phyloP scores from a whole-genome alignment of 2,888 invertebrate species.

The Cryptus viduatorius region DNA sequence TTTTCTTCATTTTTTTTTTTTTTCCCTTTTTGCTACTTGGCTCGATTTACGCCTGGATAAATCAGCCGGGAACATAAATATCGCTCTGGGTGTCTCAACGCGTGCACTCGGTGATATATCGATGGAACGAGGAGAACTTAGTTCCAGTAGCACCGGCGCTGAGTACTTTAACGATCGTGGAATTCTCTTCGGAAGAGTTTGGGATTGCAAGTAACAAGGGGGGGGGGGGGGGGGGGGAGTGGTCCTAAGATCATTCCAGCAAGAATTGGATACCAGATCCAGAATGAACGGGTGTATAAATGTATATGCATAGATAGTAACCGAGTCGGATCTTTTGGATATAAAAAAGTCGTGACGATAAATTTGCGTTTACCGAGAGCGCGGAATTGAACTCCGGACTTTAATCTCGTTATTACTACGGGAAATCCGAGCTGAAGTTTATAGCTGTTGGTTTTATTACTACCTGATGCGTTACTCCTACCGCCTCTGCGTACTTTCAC shows the following conservation, averaged over 20 bases:
- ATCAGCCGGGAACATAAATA: conserved; percentile 77
- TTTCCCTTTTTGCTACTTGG: conserved; percentile 61
- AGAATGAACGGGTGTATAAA: conserved; percentile 18
- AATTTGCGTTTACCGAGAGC: conserved; percentile 37
- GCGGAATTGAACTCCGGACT: conserved; percentile 34
- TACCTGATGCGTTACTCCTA: not conserved
- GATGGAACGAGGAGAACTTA: conserved; percentile 61
- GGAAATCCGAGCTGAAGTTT: conserved; percentile 34
- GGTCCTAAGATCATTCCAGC: conserved; percentile 31
- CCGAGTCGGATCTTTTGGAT: not conserved
- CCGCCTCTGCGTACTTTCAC: not conserved
- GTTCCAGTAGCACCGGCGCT: conserved; percentile 31
- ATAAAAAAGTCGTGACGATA: conserved; percentile 25
- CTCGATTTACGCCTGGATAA: conserved; percentile 73
- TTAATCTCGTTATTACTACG: conserved; percentile 44
- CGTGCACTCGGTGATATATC: conserved; percentile 58
- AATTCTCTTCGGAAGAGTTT: conserved; percentile 51
- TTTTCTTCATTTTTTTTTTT: conserved; percentile 55
- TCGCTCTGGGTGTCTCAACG: conserved; percentile 61
- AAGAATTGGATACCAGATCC: conserved; percentile 36
- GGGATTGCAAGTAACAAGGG: conserved; percentile 39
- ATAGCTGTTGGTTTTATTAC: conserved; percentile 43
- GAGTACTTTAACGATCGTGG: conserved; percentile 68
- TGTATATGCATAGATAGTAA: not conserved
- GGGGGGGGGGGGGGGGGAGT: not conserved